phyloP scores from a whole-genome alignment of 2,797 vertebrate genomes.

The Acrocephalus scirpaceus region DNA sequence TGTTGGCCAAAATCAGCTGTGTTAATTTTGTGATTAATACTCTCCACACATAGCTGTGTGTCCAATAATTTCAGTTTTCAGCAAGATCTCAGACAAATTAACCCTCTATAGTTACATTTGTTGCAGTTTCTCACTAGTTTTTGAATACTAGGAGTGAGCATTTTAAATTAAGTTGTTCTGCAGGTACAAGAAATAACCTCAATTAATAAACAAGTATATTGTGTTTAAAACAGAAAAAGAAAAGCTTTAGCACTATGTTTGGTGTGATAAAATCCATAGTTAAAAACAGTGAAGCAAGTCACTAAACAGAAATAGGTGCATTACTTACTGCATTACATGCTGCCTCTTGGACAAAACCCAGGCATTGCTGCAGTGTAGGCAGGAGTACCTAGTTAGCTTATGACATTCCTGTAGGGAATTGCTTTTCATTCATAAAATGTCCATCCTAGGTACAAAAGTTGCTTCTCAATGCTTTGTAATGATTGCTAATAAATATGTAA shows the following conservation, averaged over 20 bases:
- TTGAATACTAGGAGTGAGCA: neutral
- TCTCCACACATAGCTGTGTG: neutral
- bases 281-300: neutral
- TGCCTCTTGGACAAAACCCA: neutral
- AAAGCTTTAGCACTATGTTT: neutral
- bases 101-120: neutral
- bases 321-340: neutral
- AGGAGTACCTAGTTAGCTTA: conserved; percentile 61
- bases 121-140: neutral
- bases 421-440: neutral
- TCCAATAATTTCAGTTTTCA: neutral
- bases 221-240: neutral
- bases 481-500: neutral
- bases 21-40: neutral
- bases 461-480: neutral
- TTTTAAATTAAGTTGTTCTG: neutral
- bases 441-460: neutral
- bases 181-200: neutral
- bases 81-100: neutral
- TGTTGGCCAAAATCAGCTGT: neutral
- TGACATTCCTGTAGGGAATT: neutral
- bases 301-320: neutral
- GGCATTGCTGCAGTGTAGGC: neutral
- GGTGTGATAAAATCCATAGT: neutral
- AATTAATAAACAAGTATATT: neutral